These are phyloP conservation scores for Callyntrura sp. DNA, from an alignment of 2,888 invertebrate species.

Conservation along the genomic window DNA sequence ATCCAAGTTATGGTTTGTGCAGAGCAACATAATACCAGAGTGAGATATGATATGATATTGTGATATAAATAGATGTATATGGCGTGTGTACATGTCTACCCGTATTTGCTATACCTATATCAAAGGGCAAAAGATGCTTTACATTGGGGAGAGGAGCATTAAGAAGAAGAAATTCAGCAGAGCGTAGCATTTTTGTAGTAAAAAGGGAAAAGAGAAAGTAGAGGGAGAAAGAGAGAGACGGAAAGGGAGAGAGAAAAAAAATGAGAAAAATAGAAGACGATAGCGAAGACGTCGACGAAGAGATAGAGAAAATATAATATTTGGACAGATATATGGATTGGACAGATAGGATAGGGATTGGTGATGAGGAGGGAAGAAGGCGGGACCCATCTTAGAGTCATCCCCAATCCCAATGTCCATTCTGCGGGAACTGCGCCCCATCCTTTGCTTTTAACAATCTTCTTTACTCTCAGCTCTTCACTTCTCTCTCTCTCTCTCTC, in stretches of 20 bases:
- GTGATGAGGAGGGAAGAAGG: conserved; percentile 81
- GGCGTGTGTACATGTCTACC: not conserved
- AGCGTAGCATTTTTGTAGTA: conserved; percentile 21
- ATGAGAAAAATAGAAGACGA: conserved; percentile 68
- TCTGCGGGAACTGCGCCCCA: conserved; percentile 78
- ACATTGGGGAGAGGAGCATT: conserved; percentile 27
- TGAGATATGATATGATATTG: conserved; percentile 55
- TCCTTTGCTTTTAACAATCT: conserved; percentile 77
- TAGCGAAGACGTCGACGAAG: conserved; percentile 70
- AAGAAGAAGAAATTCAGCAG: conserved; percentile 26
- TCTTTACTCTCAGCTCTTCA: conserved; percentile 67
- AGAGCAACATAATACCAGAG: conserved; percentile 24
- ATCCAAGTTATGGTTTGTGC: conserved; percentile 52
- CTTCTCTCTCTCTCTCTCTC: conserved; percentile 67
- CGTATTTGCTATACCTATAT: conserved; percentile 40
- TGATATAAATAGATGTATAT: conserved; percentile 43
- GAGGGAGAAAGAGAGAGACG: conserved; percentile 47
- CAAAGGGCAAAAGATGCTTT: conserved; percentile 48
- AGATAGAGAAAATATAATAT: conserved; percentile 74
- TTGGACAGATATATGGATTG: conserved; percentile 73
- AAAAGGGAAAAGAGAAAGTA: conserved; percentile 10
- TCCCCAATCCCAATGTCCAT: conserved; percentile 83
- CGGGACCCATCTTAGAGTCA: conserved; percentile 81
- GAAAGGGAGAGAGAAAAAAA: conserved; percentile 51
- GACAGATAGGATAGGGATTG: conserved; percentile 81